Evolutionary conservation across 2,888 invertebrate species (phyloP), one percentile per base, ranked within the genome.

Genomic region (Oligia latruncula): DNA sequence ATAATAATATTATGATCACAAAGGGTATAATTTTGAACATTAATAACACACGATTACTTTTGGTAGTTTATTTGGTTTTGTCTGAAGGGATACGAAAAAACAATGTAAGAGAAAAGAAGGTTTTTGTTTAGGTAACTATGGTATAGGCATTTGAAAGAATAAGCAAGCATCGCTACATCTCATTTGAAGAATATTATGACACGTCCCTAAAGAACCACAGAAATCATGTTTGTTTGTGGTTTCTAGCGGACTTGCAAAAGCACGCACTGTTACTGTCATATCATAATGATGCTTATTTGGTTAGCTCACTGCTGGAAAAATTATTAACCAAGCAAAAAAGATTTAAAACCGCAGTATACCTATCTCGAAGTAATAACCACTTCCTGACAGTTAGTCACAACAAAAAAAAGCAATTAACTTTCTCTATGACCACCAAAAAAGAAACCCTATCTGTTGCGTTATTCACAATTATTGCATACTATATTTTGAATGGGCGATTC

Each of bases 1-100:
- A 65, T 29, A 75, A 75, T 58, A 71, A 66, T 77, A 46, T 77
- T 81, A 29, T 77, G 52, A 74, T 67, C 46, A 85, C 52, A 49
- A 74, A 71, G 46, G 17, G 62, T 64, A 82, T 81, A 43, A 81
- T 67, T 81, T 60, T 11, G 1, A 62, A 76, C 60, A 43, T 40
- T 40, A 46, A 68, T 17, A 82, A 82, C 29, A 43, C 13, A 52
- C 43, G n/a, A 60, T 23, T 74, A 62, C 43, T 75, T 35, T 75
- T 35, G 35, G 62, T 55, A 60, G 76, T 40, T 55, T 40, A 40
- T 46, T 62, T 67, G 17, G 23, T 62, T 62, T 75, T 35, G 17
- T 35, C 46, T 68, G n/a, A 62, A 55, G 60, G 62, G 23, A 68
- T 13, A 46, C 11, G 20, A n/a, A 15, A 9, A 60, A 62, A 40